Percentiles rank a stretch among this genome's conserved stretches.
These are phyloP conservation scores for Poicephalus meyeri DNA, from an alignment of 2,113 vertebrate species.

Conservation along the genomic window DNA sequence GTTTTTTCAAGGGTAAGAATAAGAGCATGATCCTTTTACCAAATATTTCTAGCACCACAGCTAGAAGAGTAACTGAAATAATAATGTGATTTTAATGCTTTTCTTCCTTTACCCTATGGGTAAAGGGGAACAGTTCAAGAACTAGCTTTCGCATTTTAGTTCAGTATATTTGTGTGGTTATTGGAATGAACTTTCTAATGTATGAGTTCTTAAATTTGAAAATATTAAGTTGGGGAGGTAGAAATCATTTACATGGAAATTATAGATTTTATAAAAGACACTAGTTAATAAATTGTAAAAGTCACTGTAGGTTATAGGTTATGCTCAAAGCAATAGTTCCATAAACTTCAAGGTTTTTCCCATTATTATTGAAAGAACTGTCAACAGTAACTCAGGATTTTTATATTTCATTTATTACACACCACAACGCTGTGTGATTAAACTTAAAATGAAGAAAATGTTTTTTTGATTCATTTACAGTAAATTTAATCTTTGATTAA, in stretches of 20 bases:
- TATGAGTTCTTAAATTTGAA: neutral
- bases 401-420: neutral
- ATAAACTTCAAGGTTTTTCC: neutral
- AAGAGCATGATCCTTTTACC: neutral
- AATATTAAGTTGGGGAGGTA: neutral
- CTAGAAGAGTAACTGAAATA: neutral
- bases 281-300: neutral
- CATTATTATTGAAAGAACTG: neutral
- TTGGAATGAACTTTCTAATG: neutral
- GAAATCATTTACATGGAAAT: neutral
- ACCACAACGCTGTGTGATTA: neutral
- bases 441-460: neutral
- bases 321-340: neutral
- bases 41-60: neutral
- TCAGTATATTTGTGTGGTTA: neutral
- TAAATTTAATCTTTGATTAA: constrained; percentile 50
- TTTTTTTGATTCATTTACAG: constrained; percentile 20
- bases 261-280: neutral
- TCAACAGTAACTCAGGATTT: neutral
- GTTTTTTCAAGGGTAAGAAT: neutral
- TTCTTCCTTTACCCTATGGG: neutral
- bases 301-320: neutral
- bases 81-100: neutral
- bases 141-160: neutral
- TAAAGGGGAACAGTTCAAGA: neutral